phyloP scores from a whole-genome alignment of 2,888 invertebrate species.

The Conistra vaccinii region DNA sequence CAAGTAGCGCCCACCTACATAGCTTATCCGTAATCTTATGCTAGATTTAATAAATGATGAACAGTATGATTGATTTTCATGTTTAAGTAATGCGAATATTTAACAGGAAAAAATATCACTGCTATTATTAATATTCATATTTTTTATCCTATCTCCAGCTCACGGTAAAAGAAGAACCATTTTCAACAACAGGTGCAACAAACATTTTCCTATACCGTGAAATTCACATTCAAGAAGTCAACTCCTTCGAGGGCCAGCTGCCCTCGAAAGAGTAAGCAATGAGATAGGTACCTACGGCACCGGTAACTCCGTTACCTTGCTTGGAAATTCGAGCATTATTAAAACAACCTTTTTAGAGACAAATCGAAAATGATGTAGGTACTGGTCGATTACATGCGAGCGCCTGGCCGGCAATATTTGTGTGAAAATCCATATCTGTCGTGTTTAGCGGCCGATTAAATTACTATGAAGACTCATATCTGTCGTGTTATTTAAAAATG shows the following conservation, averaged over 20 bases:
- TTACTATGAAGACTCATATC: too few species aligned
- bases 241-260: too few species aligned
- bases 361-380: too few species aligned
- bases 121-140: constrained; percentile 8
- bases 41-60: constrained; percentile 63
- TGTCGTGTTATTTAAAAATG: too few species aligned
- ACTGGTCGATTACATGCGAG: too few species aligned
- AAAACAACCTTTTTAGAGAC: too few species aligned
- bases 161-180: not conserved
- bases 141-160: not conserved
- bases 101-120: constrained; percentile 31
- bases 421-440: too few species aligned
- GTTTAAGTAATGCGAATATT: constrained; percentile 51
- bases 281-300: not conserved
- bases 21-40: constrained; percentile 64
- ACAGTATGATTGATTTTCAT: constrained; percentile 61
- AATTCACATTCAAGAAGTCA: not conserved
- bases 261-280: not conserved
- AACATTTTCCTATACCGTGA: not conserved
- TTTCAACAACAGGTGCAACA: not conserved
- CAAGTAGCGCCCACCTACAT: constrained; percentile 77
- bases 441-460: too few species aligned
- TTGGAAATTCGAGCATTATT: too few species aligned
- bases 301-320: too few species aligned
- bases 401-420: too few species aligned